Evolutionary conservation across 2,113 vertebrate genomes (phyloP).

Genomic region (Erythrocercus mccallii): DNA sequence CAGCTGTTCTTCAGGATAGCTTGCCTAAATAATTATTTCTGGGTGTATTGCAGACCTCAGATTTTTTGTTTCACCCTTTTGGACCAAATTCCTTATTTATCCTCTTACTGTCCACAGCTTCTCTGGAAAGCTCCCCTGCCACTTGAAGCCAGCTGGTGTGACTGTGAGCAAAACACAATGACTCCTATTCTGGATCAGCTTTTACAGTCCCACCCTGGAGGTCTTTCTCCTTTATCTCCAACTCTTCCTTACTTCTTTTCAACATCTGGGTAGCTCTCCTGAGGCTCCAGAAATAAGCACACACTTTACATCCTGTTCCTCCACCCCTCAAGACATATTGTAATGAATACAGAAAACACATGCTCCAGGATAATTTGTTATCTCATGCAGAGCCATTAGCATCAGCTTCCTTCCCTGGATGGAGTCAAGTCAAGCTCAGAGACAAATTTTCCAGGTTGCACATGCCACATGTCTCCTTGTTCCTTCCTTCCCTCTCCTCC

Average conservation of each 20-base stretch:
- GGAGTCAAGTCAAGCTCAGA: conserved; percentile 34
- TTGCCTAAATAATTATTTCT: not conserved
- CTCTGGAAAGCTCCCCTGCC: conserved; percentile 14
- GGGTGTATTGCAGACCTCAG: not conserved
- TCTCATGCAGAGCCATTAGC: conserved; percentile 18
- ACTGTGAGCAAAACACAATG: conserved; percentile 14
- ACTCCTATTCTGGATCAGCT: conserved; percentile 17
- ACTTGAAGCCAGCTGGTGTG: conserved; percentile 26
- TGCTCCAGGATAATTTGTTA: not conserved
- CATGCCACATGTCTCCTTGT: conserved; percentile 5
- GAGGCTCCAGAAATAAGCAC: conserved; percentile 38
- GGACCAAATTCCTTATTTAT: not conserved
- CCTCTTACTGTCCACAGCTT: not conserved
- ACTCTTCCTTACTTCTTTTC: not conserved
- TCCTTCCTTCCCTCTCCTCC: conserved; percentile 25
- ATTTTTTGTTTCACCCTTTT: not conserved
- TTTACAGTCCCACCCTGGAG: not conserved
- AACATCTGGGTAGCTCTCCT: conserved; percentile 33
- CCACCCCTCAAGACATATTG: not conserved
- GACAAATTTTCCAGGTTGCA: conserved; percentile 43
- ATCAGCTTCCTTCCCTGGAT: not conserved
- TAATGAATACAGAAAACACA: conserved; percentile 6
- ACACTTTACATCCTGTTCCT: not conserved
- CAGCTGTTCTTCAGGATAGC: not conserved
- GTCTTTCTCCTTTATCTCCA: conserved; percentile 7